Evolutionary conservation across 2,113 vertebrate genomes (phyloP).

Genomic region (Myanophis thanlyinensis): DNA sequence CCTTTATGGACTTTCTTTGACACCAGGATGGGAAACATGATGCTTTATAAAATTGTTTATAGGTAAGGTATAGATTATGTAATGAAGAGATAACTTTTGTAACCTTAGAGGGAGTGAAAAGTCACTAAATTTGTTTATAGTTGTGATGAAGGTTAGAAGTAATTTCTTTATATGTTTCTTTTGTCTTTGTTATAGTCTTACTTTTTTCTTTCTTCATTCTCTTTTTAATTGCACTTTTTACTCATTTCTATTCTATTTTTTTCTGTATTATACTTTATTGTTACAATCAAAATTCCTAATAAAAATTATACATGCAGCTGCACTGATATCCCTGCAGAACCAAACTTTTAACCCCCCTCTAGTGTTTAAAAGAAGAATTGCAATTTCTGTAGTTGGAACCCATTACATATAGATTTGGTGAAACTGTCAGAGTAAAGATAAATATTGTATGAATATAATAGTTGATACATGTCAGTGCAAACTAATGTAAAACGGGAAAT

Average conservation of each 20-base stretch:
- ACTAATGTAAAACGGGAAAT: neutral
- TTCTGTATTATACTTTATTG: neutral
- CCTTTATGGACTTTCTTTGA: neutral
- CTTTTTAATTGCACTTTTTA: neutral
- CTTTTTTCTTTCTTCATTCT: neutral
- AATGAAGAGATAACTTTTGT: neutral
- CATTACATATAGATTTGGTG: neutral
- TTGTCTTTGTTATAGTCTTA: neutral
- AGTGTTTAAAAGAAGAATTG: slow-evolving; percentile 25
- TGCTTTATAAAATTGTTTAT: neutral
- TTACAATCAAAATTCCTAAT: neutral
- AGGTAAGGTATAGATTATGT: neutral
- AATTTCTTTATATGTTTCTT: neutral
- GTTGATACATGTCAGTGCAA: neutral
- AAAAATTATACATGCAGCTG: neutral
- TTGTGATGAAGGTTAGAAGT: neutral
- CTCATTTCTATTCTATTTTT: neutral
- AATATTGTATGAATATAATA: neutral
- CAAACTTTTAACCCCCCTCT: slow-evolving; percentile 47
- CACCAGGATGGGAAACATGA: neutral
- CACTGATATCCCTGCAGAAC: neutral
- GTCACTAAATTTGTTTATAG: neutral
- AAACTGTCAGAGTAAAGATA: neutral
- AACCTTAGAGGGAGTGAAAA: neutral
- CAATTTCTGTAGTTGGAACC: neutral